Conservation (phyloP, 2,888 invertebrate genomes). For the Clusia tigrina region DNA sequence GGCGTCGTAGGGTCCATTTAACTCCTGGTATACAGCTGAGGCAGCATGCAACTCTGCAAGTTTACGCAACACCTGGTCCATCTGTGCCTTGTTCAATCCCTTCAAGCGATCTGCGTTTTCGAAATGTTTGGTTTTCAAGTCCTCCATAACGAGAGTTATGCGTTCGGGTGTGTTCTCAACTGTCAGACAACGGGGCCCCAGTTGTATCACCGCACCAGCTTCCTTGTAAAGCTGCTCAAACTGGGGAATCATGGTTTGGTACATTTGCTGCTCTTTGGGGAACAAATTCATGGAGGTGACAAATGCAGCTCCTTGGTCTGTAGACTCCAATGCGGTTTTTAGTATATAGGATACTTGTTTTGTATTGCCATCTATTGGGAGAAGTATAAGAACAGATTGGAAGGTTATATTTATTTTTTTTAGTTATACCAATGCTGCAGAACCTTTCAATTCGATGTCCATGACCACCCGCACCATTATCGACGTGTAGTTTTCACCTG, state of each 20-base stretch:
- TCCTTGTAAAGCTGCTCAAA: slow-evolving; percentile 29
- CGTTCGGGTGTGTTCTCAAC: background rate
- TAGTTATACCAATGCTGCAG: background rate
- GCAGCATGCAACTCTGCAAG: slow-evolving; percentile 44
- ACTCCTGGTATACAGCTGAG: slow-evolving; percentile 32
- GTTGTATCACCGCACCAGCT: background rate
- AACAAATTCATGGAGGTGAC: slow-evolving; percentile 29
- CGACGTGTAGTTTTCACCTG: slow-evolving; percentile 36
- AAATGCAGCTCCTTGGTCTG: slow-evolving; percentile 8
- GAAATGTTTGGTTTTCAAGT: slow-evolving; percentile 34
- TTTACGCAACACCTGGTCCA: slow-evolving; percentile 36
- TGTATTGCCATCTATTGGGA: background rate
- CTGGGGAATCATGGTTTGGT: slow-evolving; percentile 30
- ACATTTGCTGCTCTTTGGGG: slow-evolving; percentile 38
- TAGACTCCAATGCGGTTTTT: background rate
- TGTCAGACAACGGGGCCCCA: background rate
- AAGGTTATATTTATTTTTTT: too few relatives aligned
- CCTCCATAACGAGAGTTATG: slow-evolving; percentile 36
- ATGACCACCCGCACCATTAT: slow-evolving; percentile 29
- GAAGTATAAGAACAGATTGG: background rate
- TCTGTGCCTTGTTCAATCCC: slow-evolving; percentile 38
- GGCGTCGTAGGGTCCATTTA: slow-evolving; percentile 20
- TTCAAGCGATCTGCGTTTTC: slow-evolving; percentile 33
- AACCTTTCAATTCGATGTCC: slow-evolving; percentile 24
- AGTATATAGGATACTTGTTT: slow-evolving; percentile 9